Evolutionary conservation across 2,797 vertebrate species (phyloP), one percentile per base, ranked within the genome.

Genomic region (Diplodus sargus): DNA sequence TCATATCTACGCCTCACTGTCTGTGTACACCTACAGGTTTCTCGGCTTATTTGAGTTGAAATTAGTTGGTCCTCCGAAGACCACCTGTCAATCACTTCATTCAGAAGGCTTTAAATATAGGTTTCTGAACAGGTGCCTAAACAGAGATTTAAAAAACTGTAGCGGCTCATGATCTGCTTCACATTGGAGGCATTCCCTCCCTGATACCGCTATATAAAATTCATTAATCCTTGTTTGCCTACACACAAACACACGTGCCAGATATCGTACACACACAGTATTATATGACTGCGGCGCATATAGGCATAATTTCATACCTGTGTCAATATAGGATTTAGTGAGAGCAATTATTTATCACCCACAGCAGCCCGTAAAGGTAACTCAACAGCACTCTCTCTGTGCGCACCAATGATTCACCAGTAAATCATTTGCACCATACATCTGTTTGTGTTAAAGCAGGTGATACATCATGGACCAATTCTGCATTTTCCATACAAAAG

Each of bases 361-460:
- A 13, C 9, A 49, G 61, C 51, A 56, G 71, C 78, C 62, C 64
- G 83, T 71, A 51, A 30, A 73, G 64, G 59, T 72, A 68, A 63
- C 58, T 76, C 52, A 73, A 47, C 52, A 64, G 42, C 65, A 59
- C 68, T 68, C 12, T 53, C 25, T 73, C 51, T 59, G 13, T 25
- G 49, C 9, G 15, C 60, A 49, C 39, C 80, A 58, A 61, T 82
- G 69, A 67, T 74, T 77, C 52, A 59, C 25, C 59, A 76, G 60
- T 54, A 79, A 76, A 79, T 76, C 51, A 60, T 59, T 23, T 52
- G 12, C 49, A 56, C 30, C 42, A 60, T 47, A 53, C 62, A 80
- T 68, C 73, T 79, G 49, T 79, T 84, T 74, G 53, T 70, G 63
- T 78, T 72, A 69, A 68, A 79, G 58, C 71, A 49, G 79, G 62